Conservation (phyloP, 2,888 invertebrate species). For the Chorisops tibialis region DNA sequence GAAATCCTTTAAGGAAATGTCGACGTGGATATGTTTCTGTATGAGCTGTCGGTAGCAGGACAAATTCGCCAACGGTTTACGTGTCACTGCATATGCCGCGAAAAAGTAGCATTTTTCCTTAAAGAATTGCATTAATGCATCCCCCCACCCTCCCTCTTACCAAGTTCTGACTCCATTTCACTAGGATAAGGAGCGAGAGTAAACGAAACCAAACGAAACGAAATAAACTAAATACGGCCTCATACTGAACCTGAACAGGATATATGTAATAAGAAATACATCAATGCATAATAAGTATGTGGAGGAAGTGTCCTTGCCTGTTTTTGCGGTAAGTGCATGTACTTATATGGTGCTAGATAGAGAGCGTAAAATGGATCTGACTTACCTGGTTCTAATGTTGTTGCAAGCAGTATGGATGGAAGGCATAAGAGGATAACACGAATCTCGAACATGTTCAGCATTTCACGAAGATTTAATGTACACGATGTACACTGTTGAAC, state of each 20-base stretch:
- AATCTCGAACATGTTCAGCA: slow-evolving; percentile 51
- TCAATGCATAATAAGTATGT: neutral
- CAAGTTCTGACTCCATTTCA: too few relatives aligned
- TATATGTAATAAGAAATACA: slow-evolving; percentile 5
- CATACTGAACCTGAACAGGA: neutral
- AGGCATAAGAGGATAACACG: slow-evolving; percentile 52
- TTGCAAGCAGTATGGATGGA: slow-evolving; percentile 52
- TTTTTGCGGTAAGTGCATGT: too few relatives aligned
- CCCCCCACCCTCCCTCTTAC: neutral
- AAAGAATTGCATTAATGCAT: neutral
- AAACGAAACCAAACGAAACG: too few relatives aligned
- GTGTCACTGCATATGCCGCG: too few relatives aligned
- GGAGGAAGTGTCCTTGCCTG: neutral
- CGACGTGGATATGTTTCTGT: too few relatives aligned
- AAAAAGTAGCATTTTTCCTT: neutral
- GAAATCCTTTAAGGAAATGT: too few relatives aligned
- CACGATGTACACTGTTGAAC: too few relatives aligned
- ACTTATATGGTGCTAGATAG: neutral
- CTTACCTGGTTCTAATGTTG: slow-evolving; percentile 52
- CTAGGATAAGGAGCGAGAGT: neutral
- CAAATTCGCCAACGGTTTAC: too few relatives aligned
- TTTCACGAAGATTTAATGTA: slow-evolving; percentile 17
- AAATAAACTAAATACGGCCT: neutral
- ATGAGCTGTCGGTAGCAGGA: too few relatives aligned
- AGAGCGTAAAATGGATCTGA: slow-evolving; percentile 11